Evolutionary conservation across 2,888 invertebrate species (phyloP), one percentile per base, ranked within the genome.

Genomic region (Oeneis ivallda): DNA sequence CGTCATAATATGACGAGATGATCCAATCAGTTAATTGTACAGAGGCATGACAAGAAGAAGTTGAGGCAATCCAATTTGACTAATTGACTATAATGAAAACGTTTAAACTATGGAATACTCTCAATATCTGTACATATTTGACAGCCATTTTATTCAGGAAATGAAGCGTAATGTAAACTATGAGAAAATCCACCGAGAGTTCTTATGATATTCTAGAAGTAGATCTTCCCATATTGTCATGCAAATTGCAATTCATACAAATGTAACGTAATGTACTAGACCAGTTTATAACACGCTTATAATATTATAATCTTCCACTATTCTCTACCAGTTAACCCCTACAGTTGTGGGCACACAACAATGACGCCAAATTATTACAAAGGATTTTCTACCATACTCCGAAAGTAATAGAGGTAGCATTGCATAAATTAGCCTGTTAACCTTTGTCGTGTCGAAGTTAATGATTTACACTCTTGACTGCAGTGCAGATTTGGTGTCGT

Each of bases 401-500:
- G 3, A 17, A 11, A 49, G 10, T 6, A 49, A 47, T 17, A 17
- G 10, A 34, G 45, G 4, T 11, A 32, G 59, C 59, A 17, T n/a
- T 32, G 10, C 15, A 17, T 47, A 59, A 34, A 45, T 34, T 59
- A 8, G 37, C 34, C 45, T 15, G 47, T 34, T 49, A 34, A 34
- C 59, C 15, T 47, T 34, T 59, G 59, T 47, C 32, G 59, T 59
- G 47, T 49, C 59, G 59, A 59, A 59, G 59, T 47, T 59, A 59
- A 47, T 59, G 59, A 59, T 59, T 59, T 47, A 59, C 59, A 34
- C 5, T 34, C 59, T 47, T 37, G 59, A 59, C 59, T 59, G 47
- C 59, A 59, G 34, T 59, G 59, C 59, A 59, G 59, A 47, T 32
- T 59, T 37, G 17, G 59, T 17, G 47, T 37, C 10, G 17, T 37